Evolutionary conservation across 2,113 vertebrate species (phyloP), one percentile per base, ranked within the genome.

Genomic region (Clarias magur): DNA sequence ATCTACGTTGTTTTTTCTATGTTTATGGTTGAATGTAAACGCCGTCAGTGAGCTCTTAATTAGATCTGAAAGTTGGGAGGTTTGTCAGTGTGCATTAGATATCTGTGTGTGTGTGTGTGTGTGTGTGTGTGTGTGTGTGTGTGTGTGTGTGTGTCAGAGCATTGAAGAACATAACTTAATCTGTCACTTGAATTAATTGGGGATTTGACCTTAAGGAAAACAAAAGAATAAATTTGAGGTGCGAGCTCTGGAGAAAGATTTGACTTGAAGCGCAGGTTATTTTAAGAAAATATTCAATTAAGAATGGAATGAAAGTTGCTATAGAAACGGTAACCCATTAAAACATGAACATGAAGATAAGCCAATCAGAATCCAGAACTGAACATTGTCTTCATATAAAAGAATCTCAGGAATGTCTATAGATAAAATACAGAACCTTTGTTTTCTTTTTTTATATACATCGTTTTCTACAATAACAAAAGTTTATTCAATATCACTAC

Each of bases 121-220:
- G 34, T 19, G 70, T 38, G 70, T 19, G 70, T 48, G 72, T 23
- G 72, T 75, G 42, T 75, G 68, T 54, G 73, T 76, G 38, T 54
- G 38, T 76, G 73, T n/a, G 73, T 78, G 48, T 54, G 53, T 56
- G 25, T 79, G 25, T 27, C 11, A 56, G 12, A 2, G 34, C 70
- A 21, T 72, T 72, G 34, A 72, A 72, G 70, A 72, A 72, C 38
- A 72, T 72, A 38, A 72, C 70, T 72, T 72, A 30, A 72, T 17
- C 42, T 72, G 70, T 42, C 16, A 17, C 42, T 42, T 30, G 34
- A 72, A 72, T 72, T 72, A 72, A 72, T 72, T 72, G 34, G 70
- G 42, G 23, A 38, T 42, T 72, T 72, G 70, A 72, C 70, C 70
- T 72, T 72, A 72, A 72, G 70, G 42, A 72, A 42, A 72, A 72